Conservation (phyloP, 2,797 vertebrate species). For the Alcedo atthis region DNA sequence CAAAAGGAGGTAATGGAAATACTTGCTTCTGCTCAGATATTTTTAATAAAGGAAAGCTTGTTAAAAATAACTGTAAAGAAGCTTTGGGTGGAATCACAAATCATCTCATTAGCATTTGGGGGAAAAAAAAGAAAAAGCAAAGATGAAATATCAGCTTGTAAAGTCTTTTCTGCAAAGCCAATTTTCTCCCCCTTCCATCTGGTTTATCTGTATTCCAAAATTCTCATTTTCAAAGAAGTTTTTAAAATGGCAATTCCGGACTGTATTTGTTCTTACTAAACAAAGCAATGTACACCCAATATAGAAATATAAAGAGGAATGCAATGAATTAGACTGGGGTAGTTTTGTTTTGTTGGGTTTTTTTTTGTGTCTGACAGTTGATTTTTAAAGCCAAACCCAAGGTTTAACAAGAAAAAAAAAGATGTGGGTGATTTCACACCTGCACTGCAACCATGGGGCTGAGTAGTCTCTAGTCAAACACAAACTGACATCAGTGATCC, state of each 20-base stretch:
- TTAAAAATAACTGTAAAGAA: slow-evolving; percentile 65
- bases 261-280: slow-evolving; percentile 45
- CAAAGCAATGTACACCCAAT: slow-evolving; percentile 13
- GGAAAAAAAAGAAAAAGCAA: slow-evolving; percentile 1
- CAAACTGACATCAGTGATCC: not conserved
- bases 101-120: slow-evolving; percentile 58
- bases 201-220: slow-evolving; percentile 53
- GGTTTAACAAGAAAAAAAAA: not conserved
- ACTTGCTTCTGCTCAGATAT: slow-evolving; percentile 23
- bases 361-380: not conserved
- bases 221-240: slow-evolving; percentile 35
- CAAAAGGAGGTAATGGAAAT: slow-evolving; percentile 44
- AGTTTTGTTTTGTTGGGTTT: not conserved
- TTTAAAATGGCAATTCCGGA: slow-evolving; percentile 47
- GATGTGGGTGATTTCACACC: not conserved
- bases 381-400: slow-evolving; percentile 4
- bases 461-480: not conserved
- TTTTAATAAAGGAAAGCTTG: slow-evolving; percentile 58
- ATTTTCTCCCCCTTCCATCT: slow-evolving; percentile 54
- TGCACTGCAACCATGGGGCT: not conserved
- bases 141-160: slow-evolving; percentile 41
- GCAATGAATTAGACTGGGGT: not conserved
- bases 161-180: slow-evolving; percentile 45
- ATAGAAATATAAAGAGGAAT: slow-evolving; percentile 25
- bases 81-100: slow-evolving; percentile 55